These are phyloP conservation scores for Zosterops lateralis DNA, from an alignment of 2,113 vertebrate genomes.

Conservation along the genomic window DNA sequence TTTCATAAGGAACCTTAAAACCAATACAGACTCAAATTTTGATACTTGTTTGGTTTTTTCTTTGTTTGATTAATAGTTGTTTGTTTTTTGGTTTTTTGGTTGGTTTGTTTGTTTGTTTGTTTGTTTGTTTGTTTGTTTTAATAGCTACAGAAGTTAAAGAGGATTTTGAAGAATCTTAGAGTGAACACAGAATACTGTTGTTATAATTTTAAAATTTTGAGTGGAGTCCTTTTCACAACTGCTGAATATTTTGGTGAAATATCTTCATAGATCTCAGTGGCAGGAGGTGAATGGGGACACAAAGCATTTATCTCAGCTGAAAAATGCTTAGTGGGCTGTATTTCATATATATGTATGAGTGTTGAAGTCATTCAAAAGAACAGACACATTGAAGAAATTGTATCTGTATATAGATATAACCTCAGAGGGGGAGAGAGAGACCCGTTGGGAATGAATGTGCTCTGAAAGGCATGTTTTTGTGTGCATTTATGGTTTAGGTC, in stretches of 20 bases:
- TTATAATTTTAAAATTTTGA: not conserved
- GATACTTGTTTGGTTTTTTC: not conserved
- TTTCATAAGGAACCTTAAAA: not conserved
- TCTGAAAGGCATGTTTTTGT: not conserved
- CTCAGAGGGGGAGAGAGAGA: not conserved
- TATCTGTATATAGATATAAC: not conserved
- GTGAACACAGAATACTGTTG: not conserved
- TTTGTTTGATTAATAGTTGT: not conserved
- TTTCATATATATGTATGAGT: not conserved
- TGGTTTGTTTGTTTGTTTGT: no score
- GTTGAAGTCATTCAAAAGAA: not conserved
- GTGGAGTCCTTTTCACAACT: not conserved
- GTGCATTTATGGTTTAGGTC: not conserved
- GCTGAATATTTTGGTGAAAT: not conserved
- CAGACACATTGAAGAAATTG: not conserved
- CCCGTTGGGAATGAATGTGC: accelerated
- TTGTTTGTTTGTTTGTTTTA: not conserved
- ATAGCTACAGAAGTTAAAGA: not conserved
- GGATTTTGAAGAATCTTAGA: not conserved
- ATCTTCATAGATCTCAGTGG: not conserved
- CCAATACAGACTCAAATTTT: not conserved
- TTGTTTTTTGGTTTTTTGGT: not conserved
- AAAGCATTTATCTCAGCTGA: not conserved
- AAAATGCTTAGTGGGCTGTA: not conserved
- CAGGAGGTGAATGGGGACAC: not conserved